Evolutionary conservation across 2,888 invertebrate species (phyloP).

Genomic region (Himalopsyche tibetana): DNA sequence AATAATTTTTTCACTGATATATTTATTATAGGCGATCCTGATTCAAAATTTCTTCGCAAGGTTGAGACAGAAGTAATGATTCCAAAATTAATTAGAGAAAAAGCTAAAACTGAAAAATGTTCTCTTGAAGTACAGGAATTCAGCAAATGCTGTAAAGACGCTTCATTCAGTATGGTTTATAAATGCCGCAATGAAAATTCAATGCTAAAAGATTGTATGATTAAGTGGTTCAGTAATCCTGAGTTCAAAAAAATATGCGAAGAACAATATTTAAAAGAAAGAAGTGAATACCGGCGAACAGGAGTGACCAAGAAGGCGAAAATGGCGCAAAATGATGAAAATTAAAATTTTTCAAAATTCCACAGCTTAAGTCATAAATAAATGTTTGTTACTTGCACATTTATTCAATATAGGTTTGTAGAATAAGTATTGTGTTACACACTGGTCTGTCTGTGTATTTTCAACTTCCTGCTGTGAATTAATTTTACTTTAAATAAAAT

Average conservation of each 20-base stretch:
- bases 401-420: too few relatives aligned
- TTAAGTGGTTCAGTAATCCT: constrained; percentile 86
- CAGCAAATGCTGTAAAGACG: constrained; percentile 84
- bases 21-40: constrained; percentile 85
- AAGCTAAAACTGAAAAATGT: constrained; percentile 89
- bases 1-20: constrained; percentile 8
- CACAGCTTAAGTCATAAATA: too few relatives aligned
- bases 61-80: constrained; percentile 93
- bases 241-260: constrained; percentile 85
- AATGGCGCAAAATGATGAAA: not conserved
- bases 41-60: constrained; percentile 88
- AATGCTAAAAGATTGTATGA: constrained; percentile 82
- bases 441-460: too few relatives aligned
- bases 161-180: constrained; percentile 82
- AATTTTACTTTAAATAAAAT: constrained; percentile 27
- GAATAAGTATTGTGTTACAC: too few relatives aligned
- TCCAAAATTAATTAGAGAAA: constrained; percentile 91
- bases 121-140: constrained; percentile 82
- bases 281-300: constrained; percentile 88
- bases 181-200: constrained; percentile 86
- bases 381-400: too few relatives aligned
- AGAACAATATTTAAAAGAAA: constrained; percentile 87
- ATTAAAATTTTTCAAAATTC: too few relatives aligned
- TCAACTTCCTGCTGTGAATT: too few relatives aligned
- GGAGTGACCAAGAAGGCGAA: constrained; percentile 80